Evolutionary conservation across 1,140 invertebrate species (phyloP).

Genomic region (Globodera rostochiensis): DNA sequence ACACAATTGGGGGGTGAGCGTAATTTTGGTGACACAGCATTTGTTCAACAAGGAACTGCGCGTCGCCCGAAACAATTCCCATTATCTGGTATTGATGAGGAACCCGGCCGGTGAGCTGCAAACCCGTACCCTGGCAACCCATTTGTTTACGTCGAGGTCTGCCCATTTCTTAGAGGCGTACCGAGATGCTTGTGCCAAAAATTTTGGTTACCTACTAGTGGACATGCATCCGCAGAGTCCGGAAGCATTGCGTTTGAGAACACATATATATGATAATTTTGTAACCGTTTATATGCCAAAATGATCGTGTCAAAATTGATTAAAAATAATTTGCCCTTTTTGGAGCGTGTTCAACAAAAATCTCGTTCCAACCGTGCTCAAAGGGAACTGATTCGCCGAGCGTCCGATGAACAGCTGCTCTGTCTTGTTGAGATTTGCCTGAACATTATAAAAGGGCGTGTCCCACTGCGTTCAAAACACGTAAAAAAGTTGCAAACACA

Average conservation of each 20-base stretch:
- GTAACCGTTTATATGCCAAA: background rate
- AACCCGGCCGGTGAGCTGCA: conserved; percentile 36
- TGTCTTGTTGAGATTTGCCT: conserved; percentile 30
- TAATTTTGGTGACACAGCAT: conserved; percentile 37
- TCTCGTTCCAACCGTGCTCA: background rate
- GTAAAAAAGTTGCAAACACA: background rate
- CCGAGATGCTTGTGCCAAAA: conserved; percentile 20
- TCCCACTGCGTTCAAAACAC: conserved; percentile 7
- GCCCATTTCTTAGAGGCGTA: conserved; percentile 31
- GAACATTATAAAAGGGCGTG: conserved; percentile 31
- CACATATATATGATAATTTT: conserved; percentile 19
- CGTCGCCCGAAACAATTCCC: conserved; percentile 37
- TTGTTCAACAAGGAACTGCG: conserved; percentile 41
- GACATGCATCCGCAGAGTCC: conserved; percentile 31
- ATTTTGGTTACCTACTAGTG: conserved; percentile 29
- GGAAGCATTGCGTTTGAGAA: conserved; percentile 15
- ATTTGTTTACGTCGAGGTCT: conserved; percentile 29
- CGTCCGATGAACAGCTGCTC: conserved; percentile 28
- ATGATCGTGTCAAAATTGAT: background rate
- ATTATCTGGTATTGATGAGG: conserved; percentile 43
- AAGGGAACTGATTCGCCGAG: background rate
- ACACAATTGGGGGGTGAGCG: conserved; percentile 41
- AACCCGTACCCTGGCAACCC: conserved; percentile 31
- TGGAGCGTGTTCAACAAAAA: conserved; percentile 3
- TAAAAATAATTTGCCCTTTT: conserved; percentile 15